Percentiles rank a stretch among this genome's conserved stretches.
These are phyloP conservation scores for Rhyacophila evoluta DNA, from an alignment of 2,888 invertebrate species.

Conservation along the genomic window DNA sequence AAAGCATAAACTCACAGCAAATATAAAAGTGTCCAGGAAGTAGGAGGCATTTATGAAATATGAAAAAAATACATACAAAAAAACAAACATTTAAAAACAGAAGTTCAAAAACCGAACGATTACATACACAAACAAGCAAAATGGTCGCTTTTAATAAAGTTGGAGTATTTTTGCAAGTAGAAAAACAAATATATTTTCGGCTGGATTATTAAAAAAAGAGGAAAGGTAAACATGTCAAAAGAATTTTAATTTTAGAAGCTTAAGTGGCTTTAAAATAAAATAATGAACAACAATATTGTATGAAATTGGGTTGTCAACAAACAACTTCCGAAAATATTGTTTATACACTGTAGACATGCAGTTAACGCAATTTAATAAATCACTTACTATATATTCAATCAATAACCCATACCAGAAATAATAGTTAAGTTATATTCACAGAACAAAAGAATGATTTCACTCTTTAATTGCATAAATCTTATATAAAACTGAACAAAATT, in stretches of 20 bases:
- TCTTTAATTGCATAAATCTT: no score
- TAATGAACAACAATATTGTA: not conserved
- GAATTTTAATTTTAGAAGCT: conserved; percentile 2
- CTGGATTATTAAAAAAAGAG: not conserved
- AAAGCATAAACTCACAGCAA: not conserved
- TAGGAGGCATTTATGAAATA: not conserved
- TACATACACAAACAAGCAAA: not conserved
- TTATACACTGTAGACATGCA: no score
- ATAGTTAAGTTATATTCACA: no score
- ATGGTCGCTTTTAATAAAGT: not conserved
- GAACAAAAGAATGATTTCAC: no score
- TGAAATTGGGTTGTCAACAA: no score
- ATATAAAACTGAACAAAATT: no score
- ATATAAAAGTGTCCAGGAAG: not conserved
- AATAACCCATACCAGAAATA: no score
- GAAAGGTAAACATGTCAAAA: not conserved
- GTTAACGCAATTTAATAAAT: no score
- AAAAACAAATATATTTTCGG: not conserved
- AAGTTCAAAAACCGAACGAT: not conserved
- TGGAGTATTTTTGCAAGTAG: not conserved
- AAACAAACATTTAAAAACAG: not conserved
- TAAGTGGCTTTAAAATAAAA: not conserved
- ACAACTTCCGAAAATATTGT: no score
- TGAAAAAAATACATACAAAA: not conserved
- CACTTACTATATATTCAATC: no score